Evolutionary conservation across 2,888 invertebrate species (phyloP).

Genomic region (Pseudococcus longispinus): DNA sequence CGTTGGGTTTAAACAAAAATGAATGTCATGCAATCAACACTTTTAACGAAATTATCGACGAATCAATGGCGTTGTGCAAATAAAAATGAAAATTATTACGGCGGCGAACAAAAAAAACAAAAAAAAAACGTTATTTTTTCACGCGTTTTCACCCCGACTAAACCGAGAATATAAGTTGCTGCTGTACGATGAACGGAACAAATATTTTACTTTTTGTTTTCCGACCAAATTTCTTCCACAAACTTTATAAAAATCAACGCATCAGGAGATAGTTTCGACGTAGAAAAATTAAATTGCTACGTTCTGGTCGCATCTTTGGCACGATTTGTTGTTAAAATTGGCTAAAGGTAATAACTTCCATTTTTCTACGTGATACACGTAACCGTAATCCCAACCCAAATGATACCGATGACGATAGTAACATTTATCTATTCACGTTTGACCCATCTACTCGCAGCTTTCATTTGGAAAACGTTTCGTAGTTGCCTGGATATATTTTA

Average conservation of each 20-base stretch:
- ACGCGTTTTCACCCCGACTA: neutral
- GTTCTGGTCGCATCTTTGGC: slow-evolving; percentile 23
- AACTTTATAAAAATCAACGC: slow-evolving; percentile 4
- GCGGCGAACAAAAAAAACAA: neutral
- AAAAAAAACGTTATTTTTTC: neutral
- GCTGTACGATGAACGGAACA: neutral
- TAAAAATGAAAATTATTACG: slow-evolving; percentile 43
- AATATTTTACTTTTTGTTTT: slow-evolving; percentile 34
- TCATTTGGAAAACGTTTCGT: neutral
- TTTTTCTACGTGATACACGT: slow-evolving; percentile 36
- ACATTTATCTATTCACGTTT: slow-evolving; percentile 15
- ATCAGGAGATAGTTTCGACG: slow-evolving; percentile 7
- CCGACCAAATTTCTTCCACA: neutral
- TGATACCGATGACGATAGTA: slow-evolving; percentile 19
- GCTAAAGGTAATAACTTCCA: slow-evolving; percentile 19
- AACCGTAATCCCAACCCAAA: neutral
- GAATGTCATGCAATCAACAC: slow-evolving; percentile 38
- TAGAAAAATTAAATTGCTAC: slow-evolving; percentile 40
- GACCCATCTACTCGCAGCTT: neutral
- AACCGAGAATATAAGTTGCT: neutral
- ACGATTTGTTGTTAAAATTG: slow-evolving; percentile 31
- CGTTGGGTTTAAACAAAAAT: slow-evolving; percentile 1
- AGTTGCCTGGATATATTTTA: neutral
- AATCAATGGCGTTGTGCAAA: slow-evolving; percentile 33
- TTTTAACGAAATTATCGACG: slow-evolving; percentile 39